These are phyloP conservation scores for Hermetia illucens DNA, from an alignment of 1,140 invertebrate genomes.

Conservation along the genomic window DNA sequence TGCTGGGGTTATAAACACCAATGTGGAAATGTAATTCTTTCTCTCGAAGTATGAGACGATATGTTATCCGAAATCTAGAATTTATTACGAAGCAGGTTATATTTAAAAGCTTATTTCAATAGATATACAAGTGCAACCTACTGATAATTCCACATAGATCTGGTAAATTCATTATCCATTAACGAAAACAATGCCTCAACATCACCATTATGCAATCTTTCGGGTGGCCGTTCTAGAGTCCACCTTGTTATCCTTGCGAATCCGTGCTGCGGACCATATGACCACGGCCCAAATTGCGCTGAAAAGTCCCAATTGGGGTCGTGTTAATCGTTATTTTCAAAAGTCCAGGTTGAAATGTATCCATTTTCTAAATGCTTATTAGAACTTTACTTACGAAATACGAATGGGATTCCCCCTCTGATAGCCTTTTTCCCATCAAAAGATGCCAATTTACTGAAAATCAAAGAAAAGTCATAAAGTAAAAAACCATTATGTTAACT, in stretches of 20 bases:
- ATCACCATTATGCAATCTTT: conserved; percentile 73
- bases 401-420: conserved; percentile 86
- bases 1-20: conserved; percentile 80
- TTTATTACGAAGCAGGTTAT: conserved; percentile 3
- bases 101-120: background rate
- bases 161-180: conserved; percentile 82
- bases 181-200: conserved; percentile 82
- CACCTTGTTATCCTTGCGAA: conserved; percentile 84
- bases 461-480: no score
- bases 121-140: conserved; percentile 31
- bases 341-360: conserved; percentile 5
- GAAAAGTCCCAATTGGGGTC: conserved; percentile 10
- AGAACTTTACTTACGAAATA: conserved; percentile 73
- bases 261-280: conserved; percentile 84
- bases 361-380: conserved; percentile 4
- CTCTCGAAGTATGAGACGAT: conserved; percentile 74
- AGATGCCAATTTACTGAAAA: conserved; percentile 79
- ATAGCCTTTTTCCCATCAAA: conserved; percentile 93
- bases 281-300: conserved; percentile 92
- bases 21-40: conserved; percentile 87
- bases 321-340: conserved; percentile 7
- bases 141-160: conserved; percentile 89
- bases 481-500: no score
- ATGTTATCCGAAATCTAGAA: conserved; percentile 63
- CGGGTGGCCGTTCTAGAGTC: conserved; percentile 76